phyloP scores from a whole-genome alignment of 2,113 vertebrate genomes.

The Myxocyprinus asiaticus region DNA sequence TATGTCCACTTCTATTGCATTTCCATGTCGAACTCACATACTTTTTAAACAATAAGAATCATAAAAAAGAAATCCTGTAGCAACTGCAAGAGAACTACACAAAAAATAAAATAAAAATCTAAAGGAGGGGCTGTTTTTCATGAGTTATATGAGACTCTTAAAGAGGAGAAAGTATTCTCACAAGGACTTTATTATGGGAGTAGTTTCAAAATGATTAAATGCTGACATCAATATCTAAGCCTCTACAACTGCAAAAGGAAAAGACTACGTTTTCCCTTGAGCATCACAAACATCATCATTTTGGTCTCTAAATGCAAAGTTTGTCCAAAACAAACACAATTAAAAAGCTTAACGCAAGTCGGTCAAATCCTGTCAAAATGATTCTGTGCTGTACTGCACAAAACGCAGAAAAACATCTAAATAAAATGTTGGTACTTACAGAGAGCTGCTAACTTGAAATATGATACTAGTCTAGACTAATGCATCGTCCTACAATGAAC shows the following conservation, averaged over 20 bases:
- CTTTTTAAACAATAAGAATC: too few species aligned
- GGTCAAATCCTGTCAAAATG: too few species aligned
- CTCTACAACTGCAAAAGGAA: not conserved
- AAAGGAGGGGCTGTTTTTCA: not conserved
- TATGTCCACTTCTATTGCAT: too few species aligned
- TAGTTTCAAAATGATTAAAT: constrained; percentile 63
- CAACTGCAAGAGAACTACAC: too few species aligned
- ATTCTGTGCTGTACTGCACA: constrained; percentile 5
- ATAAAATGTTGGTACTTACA: not conserved
- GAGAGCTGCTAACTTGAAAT: not conserved
- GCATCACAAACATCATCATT: constrained; percentile 44
- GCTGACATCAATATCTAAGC: constrained; percentile 56
- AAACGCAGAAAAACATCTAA: constrained; percentile 13
- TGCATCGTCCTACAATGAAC: not conserved
- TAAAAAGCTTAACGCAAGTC: too few species aligned
- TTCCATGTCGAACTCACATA: too few species aligned
- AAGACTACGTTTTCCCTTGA: constrained; percentile 39
- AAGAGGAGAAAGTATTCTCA: constrained; percentile 53
- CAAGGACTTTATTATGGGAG: constrained; percentile 52
- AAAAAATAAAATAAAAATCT: not conserved
- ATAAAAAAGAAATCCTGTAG: too few species aligned
- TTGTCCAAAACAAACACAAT: constrained; percentile 41
- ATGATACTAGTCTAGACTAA: too few species aligned
- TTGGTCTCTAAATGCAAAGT: not conserved
- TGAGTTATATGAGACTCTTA: not conserved